Conservation (phyloP, 1,140 invertebrate genomes). For the Carposina sasakii region DNA sequence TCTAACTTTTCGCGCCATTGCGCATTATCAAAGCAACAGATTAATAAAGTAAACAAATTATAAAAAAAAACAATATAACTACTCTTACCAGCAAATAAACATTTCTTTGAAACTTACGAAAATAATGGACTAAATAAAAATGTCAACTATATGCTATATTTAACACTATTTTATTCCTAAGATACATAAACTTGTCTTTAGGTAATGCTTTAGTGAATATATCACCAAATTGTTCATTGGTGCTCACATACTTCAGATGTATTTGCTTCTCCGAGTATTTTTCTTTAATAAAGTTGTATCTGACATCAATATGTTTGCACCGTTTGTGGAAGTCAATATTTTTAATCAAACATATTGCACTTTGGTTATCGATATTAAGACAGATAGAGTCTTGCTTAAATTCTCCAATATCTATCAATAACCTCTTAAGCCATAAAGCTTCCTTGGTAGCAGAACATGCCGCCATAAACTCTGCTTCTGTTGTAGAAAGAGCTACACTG, state of each 20-base stretch:
- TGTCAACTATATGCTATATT: too few species aligned
- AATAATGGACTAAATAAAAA: too few species aligned
- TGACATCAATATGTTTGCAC: slow-evolving; percentile 14
- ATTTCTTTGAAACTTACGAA: too few species aligned
- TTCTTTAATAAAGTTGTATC: slow-evolving; percentile 2
- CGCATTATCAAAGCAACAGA: too few species aligned
- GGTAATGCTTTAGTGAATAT: slow-evolving; percentile 20
- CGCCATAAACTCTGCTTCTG: slow-evolving; percentile 31
- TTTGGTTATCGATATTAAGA: slow-evolving; percentile 13
- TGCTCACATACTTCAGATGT: slow-evolving; percentile 38
- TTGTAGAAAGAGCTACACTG: slow-evolving; percentile 51
- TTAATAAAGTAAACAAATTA: too few species aligned
- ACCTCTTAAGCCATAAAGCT: slow-evolving; percentile 35
- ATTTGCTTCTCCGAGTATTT: slow-evolving; percentile 20
- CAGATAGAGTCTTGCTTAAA: slow-evolving; percentile 23
- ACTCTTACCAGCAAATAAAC: too few species aligned
- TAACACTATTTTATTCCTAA: slow-evolving; percentile 4
- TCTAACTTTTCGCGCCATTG: too few species aligned
- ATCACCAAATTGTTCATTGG: slow-evolving; percentile 25
- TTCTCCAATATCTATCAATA: slow-evolving; percentile 19
- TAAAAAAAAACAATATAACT: too few species aligned
- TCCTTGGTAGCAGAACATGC: slow-evolving; percentile 41
- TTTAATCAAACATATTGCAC: slow-evolving; percentile 20
- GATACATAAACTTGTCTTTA: slow-evolving; percentile 4
- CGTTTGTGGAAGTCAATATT: not conserved